Conservation (phyloP, 2,888 invertebrate species). For the Ashinkailepas kermadecensis region DNA sequence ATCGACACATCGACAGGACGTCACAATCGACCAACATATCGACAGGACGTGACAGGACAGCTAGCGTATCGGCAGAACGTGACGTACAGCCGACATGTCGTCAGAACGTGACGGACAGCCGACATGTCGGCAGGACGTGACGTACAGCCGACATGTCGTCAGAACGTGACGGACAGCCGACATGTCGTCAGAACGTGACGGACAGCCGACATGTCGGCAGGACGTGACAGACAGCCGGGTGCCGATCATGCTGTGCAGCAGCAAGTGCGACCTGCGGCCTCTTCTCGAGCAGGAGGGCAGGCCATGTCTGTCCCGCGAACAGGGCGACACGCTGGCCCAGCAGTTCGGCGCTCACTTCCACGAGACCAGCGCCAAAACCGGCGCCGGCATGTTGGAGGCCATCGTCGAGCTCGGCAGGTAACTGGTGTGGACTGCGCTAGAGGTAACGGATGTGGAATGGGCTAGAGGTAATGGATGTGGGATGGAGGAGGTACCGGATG, state of each 20-base stretch:
- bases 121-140: too few relatives aligned
- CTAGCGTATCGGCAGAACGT: constrained; percentile 42
- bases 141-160: too few relatives aligned
- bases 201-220: constrained; percentile 38
- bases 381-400: constrained; percentile 42
- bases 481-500: too few relatives aligned
- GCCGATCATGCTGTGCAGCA: constrained; percentile 53
- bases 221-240: constrained; percentile 48
- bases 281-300: constrained; percentile 39
- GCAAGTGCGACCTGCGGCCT: constrained; percentile 51
- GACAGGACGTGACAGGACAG: too few relatives aligned
- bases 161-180: too few relatives aligned
- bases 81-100: too few relatives aligned
- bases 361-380: constrained; percentile 45
- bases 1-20: too few relatives aligned
- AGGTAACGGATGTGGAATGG: too few relatives aligned
- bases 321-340: constrained; percentile 46
- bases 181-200: too few relatives aligned
- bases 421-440: background rate
- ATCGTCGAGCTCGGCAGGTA: constrained; percentile 42
- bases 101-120: too few relatives aligned
- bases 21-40: too few relatives aligned
- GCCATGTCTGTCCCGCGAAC: constrained; percentile 40
- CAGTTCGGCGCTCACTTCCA: constrained; percentile 42
- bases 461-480: too few relatives aligned